Percentiles rank a stretch among this genome's conserved stretches.
These are phyloP conservation scores for Kradibia gibbosae DNA, from an alignment of 1,140 invertebrate species.

Conservation along the genomic window DNA sequence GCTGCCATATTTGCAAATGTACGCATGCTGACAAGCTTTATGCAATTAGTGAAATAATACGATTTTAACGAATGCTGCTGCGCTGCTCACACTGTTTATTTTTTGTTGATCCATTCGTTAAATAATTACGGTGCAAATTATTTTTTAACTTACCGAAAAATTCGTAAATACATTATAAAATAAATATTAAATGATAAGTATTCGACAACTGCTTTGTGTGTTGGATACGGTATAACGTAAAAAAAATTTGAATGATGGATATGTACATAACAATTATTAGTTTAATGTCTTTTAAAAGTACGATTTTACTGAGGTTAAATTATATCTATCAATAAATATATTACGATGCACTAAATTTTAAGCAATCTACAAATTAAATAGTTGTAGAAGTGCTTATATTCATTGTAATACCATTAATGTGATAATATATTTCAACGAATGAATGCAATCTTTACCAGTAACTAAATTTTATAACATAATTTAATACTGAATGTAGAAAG, in stretches of 20 bases:
- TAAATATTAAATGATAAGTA: conserved; percentile 15
- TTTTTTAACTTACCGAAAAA: neutral
- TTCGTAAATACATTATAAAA: neutral
- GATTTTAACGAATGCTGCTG: conserved; percentile 31
- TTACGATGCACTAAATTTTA: neutral
- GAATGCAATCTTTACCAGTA: neutral
- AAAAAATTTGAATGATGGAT: no score
- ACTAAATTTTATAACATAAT: no score
- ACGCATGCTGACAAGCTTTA: neutral
- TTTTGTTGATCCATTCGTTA: conserved; percentile 3
- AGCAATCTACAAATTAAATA: neutral
- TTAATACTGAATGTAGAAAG: no score
- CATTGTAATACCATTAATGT: neutral
- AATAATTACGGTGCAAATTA: conserved; percentile 17
- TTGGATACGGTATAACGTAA: no score
- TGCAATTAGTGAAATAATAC: conserved; percentile 29
- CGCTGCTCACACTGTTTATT: neutral
- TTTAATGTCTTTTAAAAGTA: neutral
- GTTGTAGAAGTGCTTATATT: neutral
- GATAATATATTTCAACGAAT: neutral
- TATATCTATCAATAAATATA: neutral
- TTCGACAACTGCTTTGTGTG: no score
- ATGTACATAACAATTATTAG: no score
- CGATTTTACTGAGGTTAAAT: no score
- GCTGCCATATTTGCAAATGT: neutral